These are phyloP conservation scores for Drosophila baimaii DNA, from an alignment of 1,140 invertebrate genomes.

Conservation along the genomic window DNA sequence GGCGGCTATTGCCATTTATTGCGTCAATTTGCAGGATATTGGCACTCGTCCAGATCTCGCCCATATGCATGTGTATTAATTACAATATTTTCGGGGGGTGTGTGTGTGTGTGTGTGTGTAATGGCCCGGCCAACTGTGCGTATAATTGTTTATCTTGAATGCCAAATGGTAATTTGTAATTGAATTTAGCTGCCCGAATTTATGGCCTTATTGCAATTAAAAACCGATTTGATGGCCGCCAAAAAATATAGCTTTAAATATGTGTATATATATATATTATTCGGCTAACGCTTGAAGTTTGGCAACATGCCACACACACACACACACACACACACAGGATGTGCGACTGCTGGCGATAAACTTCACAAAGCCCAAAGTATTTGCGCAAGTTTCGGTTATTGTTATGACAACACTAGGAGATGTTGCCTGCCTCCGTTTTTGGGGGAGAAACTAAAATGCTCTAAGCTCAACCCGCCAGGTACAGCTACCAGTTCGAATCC, in stretches of 20 bases:
- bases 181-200: constrained; percentile 54
- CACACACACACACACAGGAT: too few relatives aligned
- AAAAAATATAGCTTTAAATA: constrained; percentile 2
- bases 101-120: constrained; percentile 12
- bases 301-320: too few relatives aligned
- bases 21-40: constrained; percentile 47
- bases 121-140: constrained; percentile 31
- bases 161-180: constrained; percentile 56
- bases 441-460: not conserved
- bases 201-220: constrained; percentile 53
- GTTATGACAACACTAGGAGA: constrained; percentile 60
- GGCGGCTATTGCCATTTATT: constrained; percentile 36
- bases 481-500: not conserved
- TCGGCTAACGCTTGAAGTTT: not conserved
- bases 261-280: not conserved
- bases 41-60: constrained; percentile 21
- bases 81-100: constrained; percentile 51
- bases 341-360: constrained; percentile 40
- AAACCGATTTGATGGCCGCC: constrained; percentile 34
- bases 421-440: not conserved
- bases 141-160: constrained; percentile 58
- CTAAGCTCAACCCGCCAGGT: not conserved
- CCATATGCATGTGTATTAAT: constrained; percentile 47
- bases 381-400: constrained; percentile 67
- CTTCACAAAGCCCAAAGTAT: constrained; percentile 55